Evolutionary conservation across 2,797 vertebrate species (phyloP).

Genomic region (Ara ararauna): DNA sequence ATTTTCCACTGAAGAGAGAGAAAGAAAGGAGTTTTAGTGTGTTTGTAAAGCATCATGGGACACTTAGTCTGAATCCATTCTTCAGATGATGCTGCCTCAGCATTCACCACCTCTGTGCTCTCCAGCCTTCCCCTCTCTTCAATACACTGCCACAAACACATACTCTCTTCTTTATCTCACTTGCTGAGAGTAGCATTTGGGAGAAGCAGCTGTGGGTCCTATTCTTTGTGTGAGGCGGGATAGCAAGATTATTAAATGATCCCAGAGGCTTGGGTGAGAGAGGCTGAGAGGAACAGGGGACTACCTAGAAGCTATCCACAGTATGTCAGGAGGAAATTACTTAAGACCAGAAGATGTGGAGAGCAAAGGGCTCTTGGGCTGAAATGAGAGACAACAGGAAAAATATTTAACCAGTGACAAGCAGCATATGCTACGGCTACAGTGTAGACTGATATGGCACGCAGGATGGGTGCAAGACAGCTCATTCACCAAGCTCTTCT

Average conservation of each 20-base stretch:
- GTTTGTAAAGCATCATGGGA: background rate
- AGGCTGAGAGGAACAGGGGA: background rate
- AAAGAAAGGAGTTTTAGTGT: background rate
- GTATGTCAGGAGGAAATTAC: background rate
- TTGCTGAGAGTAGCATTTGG: background rate
- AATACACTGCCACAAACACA: background rate
- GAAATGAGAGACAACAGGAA: background rate
- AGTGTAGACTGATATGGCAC: accelerated
- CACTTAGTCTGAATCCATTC: background rate
- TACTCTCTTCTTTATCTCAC: background rate
- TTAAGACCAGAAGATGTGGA: background rate
- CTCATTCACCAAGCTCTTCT: background rate
- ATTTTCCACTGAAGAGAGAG: background rate
- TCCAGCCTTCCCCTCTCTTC: background rate
- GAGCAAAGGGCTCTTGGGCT: background rate
- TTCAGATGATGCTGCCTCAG: background rate
- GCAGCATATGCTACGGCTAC: accelerated
- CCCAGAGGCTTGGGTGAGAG: background rate
- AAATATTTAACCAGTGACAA: background rate
- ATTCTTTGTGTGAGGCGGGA: background rate
- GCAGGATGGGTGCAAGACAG: background rate
- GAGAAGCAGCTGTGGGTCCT: background rate
- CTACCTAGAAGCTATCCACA: background rate
- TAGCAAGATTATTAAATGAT: background rate
- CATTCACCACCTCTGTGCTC: background rate